A percentile compares a stretch with the other conserved stretches of the same genome.
Evolutionary conservation across 2,888 invertebrate species (phyloP).

Genomic region (Acleris cristana): DNA sequence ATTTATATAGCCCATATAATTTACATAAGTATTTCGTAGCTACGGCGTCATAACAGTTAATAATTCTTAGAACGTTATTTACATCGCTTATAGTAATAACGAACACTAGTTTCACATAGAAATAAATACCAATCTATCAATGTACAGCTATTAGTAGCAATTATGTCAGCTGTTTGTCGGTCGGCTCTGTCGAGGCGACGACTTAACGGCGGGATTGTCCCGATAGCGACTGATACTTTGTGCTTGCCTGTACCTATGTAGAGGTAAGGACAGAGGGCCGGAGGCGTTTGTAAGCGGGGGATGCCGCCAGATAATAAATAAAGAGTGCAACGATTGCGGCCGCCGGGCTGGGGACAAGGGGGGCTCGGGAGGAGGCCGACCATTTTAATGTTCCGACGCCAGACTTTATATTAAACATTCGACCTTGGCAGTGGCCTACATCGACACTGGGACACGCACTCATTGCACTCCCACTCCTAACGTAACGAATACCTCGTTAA

Average conservation of each 20-base stretch:
- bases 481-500: conserved; percentile 80
- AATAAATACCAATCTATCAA: conserved; percentile 11
- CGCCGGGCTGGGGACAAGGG: conserved; percentile 71
- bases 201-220: conserved; percentile 27
- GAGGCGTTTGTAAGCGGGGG: conserved; percentile 64
- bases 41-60: conserved; percentile 20
- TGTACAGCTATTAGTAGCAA: conserved; percentile 13
- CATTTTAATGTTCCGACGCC: conserved; percentile 83
- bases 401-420: conserved; percentile 84
- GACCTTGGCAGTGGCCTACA: conserved; percentile 84
- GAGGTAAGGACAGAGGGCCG: conserved; percentile 49
- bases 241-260: conserved; percentile 42
- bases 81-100: conserved; percentile 5
- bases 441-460: conserved; percentile 80
- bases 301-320: conserved; percentile 81
- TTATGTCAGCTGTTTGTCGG: conserved; percentile 58
- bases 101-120: not conserved
- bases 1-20: conserved; percentile 50
- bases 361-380: conserved; percentile 79
- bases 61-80: conserved; percentile 15
- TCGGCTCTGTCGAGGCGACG: conserved; percentile 11
- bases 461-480: conserved; percentile 66
- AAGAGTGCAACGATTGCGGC: conserved; percentile 83
- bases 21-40: conserved; percentile 40
- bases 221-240: conserved; percentile 41